Evolutionary conservation across 2,888 invertebrate species (phyloP).

Genomic region (Xylota sylvarum): DNA sequence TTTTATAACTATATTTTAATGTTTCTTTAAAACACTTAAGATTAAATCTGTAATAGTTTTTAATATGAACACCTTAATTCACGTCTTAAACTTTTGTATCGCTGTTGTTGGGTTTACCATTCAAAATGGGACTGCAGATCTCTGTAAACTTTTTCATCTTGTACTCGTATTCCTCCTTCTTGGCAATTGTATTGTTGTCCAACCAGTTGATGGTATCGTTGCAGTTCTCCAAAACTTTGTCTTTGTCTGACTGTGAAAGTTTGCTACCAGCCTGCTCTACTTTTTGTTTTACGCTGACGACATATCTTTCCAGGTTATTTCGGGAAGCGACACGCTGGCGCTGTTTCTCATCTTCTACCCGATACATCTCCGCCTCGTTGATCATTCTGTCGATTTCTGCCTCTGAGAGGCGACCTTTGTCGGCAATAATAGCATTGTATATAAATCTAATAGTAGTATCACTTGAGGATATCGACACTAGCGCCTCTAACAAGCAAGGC

Average conservation of each 20-base stretch:
- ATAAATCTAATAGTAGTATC: no score
- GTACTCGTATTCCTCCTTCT: conserved; percentile 90
- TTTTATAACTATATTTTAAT: no score
- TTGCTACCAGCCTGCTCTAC: conserved; percentile 88
- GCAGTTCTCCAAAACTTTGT: conserved; percentile 88
- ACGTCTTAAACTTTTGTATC: no score
- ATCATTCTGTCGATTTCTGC: conserved; percentile 92
- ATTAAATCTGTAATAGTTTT: no score
- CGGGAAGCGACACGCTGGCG: conserved; percentile 89
- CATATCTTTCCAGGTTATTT: conserved; percentile 90
- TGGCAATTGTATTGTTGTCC: conserved; percentile 91
- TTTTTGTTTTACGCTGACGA: conserved; percentile 90
- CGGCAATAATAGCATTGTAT: conserved; percentile 92
- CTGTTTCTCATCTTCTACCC: conserved; percentile 90
- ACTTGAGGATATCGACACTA: no score
- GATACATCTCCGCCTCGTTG: conserved; percentile 89
- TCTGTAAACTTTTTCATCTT: conserved; percentile 82
- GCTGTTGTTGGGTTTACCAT: no score
- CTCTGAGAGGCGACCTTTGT: conserved; percentile 91
- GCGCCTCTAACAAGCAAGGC: no score
- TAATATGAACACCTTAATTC: no score
- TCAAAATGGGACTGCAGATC: conserved; percentile 86
- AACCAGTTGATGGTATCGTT: conserved; percentile 89
- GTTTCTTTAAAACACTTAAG: no score
- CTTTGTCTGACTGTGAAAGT: conserved; percentile 89